phyloP scores from a whole-genome alignment of 2,113 vertebrate species.

The Chaetorhynchus papuensis region DNA sequence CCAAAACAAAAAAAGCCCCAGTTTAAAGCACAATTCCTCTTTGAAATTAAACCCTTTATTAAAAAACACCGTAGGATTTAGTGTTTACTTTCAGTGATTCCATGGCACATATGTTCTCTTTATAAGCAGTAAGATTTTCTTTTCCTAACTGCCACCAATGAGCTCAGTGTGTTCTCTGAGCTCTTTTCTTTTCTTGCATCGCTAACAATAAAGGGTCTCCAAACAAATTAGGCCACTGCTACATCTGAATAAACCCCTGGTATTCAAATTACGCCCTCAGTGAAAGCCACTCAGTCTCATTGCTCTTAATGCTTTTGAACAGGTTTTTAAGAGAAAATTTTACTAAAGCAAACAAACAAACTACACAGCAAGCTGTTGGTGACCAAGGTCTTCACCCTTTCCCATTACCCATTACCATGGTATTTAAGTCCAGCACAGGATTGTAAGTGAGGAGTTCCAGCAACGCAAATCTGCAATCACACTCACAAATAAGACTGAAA shows the following conservation, averaged over 20 bases:
- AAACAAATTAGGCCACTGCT: slow-evolving; percentile 24
- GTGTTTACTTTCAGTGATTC: background rate
- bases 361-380: background rate
- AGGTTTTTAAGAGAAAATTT: slow-evolving; percentile 2
- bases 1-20: too few species aligned
- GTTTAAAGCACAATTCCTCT: background rate
- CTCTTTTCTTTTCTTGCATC: background rate
- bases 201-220: background rate
- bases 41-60: background rate
- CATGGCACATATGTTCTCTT: background rate
- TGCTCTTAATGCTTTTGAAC: slow-evolving; percentile 3
- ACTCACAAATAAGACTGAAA: background rate
- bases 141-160: background rate
- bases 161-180: background rate
- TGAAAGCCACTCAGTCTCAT: background rate
- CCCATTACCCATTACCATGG: background rate
- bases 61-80: background rate
- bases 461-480: background rate
- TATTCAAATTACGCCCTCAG: background rate
- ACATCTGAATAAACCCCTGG: slow-evolving; percentile 33
- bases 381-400: background rate
- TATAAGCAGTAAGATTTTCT: background rate
- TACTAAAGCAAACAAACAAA: slow-evolving; percentile 13
- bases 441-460: background rate
- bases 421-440: background rate